Evolutionary conservation across 2,888 invertebrate genomes (phyloP).

Genomic region (Dione juno): DNA sequence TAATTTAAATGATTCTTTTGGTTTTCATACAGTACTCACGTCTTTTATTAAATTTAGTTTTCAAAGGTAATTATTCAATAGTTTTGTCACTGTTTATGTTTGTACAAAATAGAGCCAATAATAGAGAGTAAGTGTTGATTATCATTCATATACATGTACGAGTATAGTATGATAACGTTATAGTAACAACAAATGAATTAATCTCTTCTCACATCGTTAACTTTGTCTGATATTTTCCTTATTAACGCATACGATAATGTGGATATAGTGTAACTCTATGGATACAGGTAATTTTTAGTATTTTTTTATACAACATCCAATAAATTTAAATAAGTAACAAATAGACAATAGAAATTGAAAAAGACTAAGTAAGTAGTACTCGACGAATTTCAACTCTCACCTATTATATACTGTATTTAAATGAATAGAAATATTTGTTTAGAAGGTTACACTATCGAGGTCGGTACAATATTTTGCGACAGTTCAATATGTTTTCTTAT

Average conservation of each 20-base stretch:
- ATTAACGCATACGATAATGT: neutral
- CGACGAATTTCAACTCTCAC: slow-evolving; percentile 47
- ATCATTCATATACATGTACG: too few species aligned
- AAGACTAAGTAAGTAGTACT: slow-evolving; percentile 29
- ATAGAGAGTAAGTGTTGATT: neutral
- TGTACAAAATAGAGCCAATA: neutral
- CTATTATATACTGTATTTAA: slow-evolving; percentile 48
- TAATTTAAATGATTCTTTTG: neutral
- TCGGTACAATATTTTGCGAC: slow-evolving; percentile 49
- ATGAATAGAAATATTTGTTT: slow-evolving; percentile 49
- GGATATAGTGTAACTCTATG: neutral
- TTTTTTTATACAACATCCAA: neutral
- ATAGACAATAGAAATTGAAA: slow-evolving; percentile 25
- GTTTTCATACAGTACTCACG: neutral
- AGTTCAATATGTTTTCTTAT: slow-evolving; percentile 16
- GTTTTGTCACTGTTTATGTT: too few species aligned
- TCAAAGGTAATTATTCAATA: too few species aligned
- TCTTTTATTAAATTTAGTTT: too few species aligned
- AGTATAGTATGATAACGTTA: too few species aligned
- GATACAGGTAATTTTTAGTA: neutral
- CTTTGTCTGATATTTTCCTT: neutral
- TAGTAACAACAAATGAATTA: neutral
- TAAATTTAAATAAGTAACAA: neutral
- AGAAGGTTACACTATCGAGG: slow-evolving; percentile 56
- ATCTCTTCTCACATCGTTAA: neutral